These are phyloP conservation scores for Lagopus muta DNA, from an alignment of 2,113 vertebrate species.

Conservation along the genomic window DNA sequence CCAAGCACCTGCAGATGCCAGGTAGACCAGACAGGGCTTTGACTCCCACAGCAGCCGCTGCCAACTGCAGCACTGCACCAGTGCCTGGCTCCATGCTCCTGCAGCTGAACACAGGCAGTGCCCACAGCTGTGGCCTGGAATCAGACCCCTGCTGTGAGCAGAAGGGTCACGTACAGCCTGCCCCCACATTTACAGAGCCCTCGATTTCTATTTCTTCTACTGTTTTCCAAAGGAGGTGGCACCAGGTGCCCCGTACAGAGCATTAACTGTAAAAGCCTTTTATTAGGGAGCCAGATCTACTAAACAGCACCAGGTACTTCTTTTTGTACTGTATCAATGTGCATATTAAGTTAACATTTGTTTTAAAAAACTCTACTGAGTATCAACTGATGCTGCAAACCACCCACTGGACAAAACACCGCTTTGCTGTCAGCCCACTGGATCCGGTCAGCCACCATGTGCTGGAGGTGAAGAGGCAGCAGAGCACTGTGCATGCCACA, in stretches of 20 bases:
- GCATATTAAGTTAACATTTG: neutral
- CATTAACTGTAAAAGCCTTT: neutral
- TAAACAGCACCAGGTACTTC: neutral
- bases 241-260: neutral
- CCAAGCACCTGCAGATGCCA: neutral
- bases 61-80: neutral
- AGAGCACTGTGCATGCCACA: no score
- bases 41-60: neutral
- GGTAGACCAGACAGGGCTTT: no score
- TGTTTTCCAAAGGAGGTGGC: neutral
- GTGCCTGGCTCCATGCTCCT: neutral
- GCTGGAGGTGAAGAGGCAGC: no score
- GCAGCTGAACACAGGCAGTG: fast-evolving
- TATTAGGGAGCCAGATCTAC: neutral
- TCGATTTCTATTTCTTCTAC: neutral
- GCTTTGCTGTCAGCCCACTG: no score
- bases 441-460: no score
- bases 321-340: fast-evolving
- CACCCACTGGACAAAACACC: no score
- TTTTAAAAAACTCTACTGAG: neutral
- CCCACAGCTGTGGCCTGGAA: neutral
- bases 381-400: neutral
- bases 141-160: neutral
- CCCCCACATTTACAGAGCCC: neutral
- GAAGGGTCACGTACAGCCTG: neutral